Percentiles rank a stretch among this genome's conserved stretches.
phyloP scores from a whole-genome alignment of 1,140 invertebrate species.

The Solenopsis invicta region DNA sequence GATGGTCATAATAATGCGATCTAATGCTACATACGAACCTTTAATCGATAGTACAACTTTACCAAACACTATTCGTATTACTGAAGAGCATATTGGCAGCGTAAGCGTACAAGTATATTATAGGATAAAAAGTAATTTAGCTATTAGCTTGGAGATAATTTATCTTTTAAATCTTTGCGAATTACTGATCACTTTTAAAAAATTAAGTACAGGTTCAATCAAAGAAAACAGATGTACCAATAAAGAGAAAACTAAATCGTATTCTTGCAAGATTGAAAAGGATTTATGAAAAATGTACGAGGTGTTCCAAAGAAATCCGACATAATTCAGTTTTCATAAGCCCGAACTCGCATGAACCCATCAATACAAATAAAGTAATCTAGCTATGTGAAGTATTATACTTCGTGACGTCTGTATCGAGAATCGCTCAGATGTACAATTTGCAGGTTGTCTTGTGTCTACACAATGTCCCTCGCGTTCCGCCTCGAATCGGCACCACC shows the following conservation, averaged over 20 bases:
- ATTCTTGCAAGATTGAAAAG: background rate
- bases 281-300: background rate
- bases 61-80: background rate
- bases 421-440: slow-evolving; percentile 18
- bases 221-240: background rate
- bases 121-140: background rate
- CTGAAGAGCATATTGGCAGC: background rate
- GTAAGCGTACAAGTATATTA: background rate
- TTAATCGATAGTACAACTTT: slow-evolving; percentile 23
- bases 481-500: slow-evolving; percentile 48
- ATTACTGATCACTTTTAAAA: background rate
- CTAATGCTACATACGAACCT: slow-evolving; percentile 24
- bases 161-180: background rate
- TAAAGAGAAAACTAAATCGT: background rate
- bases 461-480: slow-evolving; percentile 42
- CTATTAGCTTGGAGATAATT: background rate
- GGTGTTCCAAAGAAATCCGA: background rate
- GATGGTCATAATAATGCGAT: background rate
- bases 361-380: slow-evolving; percentile 9
- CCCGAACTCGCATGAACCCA: background rate
- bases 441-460: slow-evolving; percentile 38
- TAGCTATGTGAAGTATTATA: background rate
- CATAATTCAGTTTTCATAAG: slow-evolving; percentile 1
- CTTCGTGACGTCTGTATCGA: slow-evolving; percentile 6
- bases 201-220: background rate